Percentiles rank a stretch among this genome's conserved stretches.
phyloP scores from a whole-genome alignment of 1,140 invertebrate genomes.

The Parasteatoda tepidariorum region DNA sequence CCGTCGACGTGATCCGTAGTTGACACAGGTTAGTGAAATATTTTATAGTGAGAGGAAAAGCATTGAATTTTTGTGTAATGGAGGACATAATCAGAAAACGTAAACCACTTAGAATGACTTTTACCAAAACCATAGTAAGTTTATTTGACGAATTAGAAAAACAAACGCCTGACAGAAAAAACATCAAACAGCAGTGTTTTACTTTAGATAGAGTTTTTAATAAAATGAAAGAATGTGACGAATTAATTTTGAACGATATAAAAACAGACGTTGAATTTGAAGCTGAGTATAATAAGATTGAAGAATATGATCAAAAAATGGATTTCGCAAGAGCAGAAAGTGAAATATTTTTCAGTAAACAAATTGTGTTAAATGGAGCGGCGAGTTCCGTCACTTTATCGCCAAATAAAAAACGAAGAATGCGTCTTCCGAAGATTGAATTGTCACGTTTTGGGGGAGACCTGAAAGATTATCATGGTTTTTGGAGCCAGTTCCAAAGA shows the following conservation, averaged over 20 bases:
- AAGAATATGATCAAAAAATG: conserved; percentile 1
- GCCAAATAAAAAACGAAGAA: not conserved
- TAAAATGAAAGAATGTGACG: not conserved
- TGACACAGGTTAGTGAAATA: no score
- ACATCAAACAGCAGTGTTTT: not conserved
- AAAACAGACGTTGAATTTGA: not conserved
- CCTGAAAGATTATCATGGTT: not conserved
- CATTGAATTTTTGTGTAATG: no score
- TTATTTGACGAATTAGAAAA: no score
- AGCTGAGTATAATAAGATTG: not conserved
- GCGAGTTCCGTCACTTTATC: not conserved
- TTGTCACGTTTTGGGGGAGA: not conserved
- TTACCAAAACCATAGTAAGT: no score
- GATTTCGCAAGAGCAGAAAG: not conserved
- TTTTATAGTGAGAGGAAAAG: no score
- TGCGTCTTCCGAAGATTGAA: not conserved
- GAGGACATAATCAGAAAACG: no score
- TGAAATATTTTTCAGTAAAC: not conserved
- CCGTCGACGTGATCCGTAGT: no score
- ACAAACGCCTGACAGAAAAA: not conserved
- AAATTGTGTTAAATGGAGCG: not conserved
- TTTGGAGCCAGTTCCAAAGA: not conserved
- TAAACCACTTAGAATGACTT: no score
- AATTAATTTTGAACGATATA: not conserved
- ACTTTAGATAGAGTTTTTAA: not conserved